phyloP scores from a whole-genome alignment of 2,888 invertebrate genomes.

The Ormyrus rosae region DNA sequence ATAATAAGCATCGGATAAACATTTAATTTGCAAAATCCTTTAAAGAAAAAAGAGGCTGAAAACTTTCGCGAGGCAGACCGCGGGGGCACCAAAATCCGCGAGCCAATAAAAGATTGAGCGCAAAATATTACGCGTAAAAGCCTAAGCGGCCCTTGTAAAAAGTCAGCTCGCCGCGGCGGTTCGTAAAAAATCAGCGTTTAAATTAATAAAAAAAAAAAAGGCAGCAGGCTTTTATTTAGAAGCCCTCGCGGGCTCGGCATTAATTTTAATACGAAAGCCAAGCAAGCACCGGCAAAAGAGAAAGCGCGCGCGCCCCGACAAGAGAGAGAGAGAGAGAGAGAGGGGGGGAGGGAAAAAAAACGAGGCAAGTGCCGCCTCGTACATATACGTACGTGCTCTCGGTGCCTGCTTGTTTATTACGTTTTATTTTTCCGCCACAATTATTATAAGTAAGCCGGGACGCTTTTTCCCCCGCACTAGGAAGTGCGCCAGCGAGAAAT shows the following conservation, averaged over 20 bases:
- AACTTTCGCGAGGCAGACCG: neutral
- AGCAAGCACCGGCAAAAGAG: neutral
- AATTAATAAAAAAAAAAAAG: slow-evolving; percentile 14
- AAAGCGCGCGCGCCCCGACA: no score
- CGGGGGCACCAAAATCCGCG: neutral
- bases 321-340: neutral
- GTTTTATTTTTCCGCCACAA: slow-evolving; percentile 48
- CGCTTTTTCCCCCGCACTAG: neutral
- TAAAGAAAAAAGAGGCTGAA: neutral
- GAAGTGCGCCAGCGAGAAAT: slow-evolving; percentile 35
- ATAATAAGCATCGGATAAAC: no score
- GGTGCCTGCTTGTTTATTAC: slow-evolving; percentile 22
- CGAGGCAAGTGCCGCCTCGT: neutral
- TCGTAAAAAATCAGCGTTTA: neutral
- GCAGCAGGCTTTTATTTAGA: slow-evolving; percentile 1
- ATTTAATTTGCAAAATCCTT: neutral
- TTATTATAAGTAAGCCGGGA: slow-evolving; percentile 49
- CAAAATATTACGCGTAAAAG: no score
- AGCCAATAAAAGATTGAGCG: neutral
- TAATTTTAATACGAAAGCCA: slow-evolving; percentile 27
- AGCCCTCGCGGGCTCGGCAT: neutral
- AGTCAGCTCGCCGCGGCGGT: no score
- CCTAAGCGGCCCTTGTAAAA: no score
- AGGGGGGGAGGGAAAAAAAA: neutral
- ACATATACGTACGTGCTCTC: slow-evolving; percentile 29